phyloP scores from a whole-genome alignment of 2,888 invertebrate species.

The Volucella inanis region DNA sequence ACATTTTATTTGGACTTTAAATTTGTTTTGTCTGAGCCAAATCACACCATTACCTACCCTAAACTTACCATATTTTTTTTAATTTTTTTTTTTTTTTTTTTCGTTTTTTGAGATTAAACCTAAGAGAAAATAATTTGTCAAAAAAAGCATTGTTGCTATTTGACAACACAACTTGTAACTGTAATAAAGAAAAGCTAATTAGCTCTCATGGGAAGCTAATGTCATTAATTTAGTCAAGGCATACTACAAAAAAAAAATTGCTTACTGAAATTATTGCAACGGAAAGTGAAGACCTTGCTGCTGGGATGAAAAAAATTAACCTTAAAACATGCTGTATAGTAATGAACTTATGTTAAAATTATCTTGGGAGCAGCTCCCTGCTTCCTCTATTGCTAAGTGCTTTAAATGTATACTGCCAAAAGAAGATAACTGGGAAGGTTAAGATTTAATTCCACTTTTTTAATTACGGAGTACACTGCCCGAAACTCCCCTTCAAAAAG shows the following conservation, averaged over 20 bases:
- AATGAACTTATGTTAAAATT: conserved; percentile 25
- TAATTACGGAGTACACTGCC: too few relatives aligned
- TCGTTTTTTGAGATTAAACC: not conserved
- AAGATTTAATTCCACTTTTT: too few relatives aligned
- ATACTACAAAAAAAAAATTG: conserved; percentile 30
- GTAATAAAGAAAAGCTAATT: conserved; percentile 28
- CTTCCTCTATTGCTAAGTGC: too few relatives aligned
- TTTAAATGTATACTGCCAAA: too few relatives aligned
- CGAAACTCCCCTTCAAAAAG: too few relatives aligned
- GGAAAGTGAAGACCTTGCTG: conserved; percentile 34
- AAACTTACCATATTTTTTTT: not conserved
- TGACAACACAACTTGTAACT: conserved; percentile 24
- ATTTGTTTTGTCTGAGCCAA: too few relatives aligned
- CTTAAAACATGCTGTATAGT: conserved; percentile 28
- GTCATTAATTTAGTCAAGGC: conserved; percentile 25
- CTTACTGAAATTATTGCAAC: conserved; percentile 18
- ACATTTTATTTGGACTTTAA: conserved; percentile 3
- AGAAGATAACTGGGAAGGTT: too few relatives aligned
- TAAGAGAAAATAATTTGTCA: conserved; percentile 11
- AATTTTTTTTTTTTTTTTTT: not conserved
- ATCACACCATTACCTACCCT: too few relatives aligned
- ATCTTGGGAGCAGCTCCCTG: conserved; percentile 24
- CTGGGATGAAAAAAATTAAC: conserved; percentile 37
- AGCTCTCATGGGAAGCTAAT: conserved; percentile 23
- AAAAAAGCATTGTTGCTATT: conserved; percentile 6